Evolutionary conservation across 2,797 vertebrate genomes (phyloP).

Genomic region (Microcaecilia unicolor): DNA sequence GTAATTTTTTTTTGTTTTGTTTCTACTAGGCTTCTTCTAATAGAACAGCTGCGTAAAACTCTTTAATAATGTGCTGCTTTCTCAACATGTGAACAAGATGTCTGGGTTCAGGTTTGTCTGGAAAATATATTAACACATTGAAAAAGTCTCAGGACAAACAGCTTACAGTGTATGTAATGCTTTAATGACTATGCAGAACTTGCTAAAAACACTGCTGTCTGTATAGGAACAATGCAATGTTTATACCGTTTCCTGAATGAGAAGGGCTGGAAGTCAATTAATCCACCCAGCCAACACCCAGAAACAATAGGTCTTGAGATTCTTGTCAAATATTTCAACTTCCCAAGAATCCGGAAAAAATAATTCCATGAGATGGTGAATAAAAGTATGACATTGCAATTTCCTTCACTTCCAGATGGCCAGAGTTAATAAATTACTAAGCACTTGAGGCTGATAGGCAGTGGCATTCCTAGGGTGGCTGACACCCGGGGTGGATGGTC

Average conservation of each 20-base stretch:
- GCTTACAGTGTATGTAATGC: too few relatives aligned
- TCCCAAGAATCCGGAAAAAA: constrained; percentile 75
- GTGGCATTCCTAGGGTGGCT: too few relatives aligned
- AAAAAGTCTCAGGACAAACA: too few relatives aligned
- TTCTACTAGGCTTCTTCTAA: too few relatives aligned
- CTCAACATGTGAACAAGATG: too few relatives aligned
- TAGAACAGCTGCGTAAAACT: too few relatives aligned
- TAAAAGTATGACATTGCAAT: constrained; percentile 53
- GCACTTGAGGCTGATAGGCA: constrained; percentile 13
- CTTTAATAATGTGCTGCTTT: too few relatives aligned
- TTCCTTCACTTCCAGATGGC: constrained; percentile 40
- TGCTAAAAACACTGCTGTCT: constrained; percentile 35
- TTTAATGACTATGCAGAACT: constrained; percentile 30
- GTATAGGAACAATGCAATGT: constrained; percentile 47
- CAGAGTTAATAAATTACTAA: constrained; percentile 29
- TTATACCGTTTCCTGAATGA: constrained; percentile 65
- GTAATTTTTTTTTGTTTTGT: too few relatives aligned
- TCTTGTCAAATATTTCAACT: constrained; percentile 67
- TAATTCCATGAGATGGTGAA: constrained; percentile 64
- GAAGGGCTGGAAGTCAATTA: constrained; percentile 60
- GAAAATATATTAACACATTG: too few relatives aligned
- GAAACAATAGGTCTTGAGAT: constrained; percentile 71
- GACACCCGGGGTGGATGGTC: too few relatives aligned
- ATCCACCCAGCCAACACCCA: constrained; percentile 57
- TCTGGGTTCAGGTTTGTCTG: too few relatives aligned